These are phyloP conservation scores for Seira musarum DNA, from an alignment of 2,888 invertebrate species.

Conservation along the genomic window DNA sequence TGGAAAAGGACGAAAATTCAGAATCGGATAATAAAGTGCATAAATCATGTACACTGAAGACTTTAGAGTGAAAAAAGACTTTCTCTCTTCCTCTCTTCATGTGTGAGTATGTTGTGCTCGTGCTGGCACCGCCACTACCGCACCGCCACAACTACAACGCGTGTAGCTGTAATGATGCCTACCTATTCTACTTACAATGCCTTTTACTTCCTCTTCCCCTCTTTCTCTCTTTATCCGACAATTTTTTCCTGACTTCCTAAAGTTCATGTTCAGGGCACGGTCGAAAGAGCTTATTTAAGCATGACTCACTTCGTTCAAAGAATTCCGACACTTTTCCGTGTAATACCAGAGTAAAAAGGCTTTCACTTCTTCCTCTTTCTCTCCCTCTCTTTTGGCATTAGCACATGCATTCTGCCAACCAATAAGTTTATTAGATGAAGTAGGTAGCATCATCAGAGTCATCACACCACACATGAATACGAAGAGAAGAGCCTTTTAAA, in stretches of 20 bases:
- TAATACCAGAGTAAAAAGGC: background rate
- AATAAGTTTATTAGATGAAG: background rate
- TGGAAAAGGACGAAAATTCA: constrained; percentile 47
- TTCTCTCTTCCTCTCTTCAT: too few species aligned
- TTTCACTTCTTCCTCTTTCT: background rate
- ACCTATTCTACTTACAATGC: background rate
- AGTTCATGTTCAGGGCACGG: background rate
- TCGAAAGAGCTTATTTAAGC: constrained; percentile 3
- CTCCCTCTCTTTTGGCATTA: background rate
- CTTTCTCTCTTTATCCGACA: background rate
- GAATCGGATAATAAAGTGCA: constrained; percentile 59
- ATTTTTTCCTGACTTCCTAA: background rate
- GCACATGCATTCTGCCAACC: background rate
- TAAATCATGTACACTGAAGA: constrained; percentile 57
- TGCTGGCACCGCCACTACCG: background rate
- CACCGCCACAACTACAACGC: background rate
- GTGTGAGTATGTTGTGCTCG: too few species aligned
- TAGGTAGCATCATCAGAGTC: too few species aligned
- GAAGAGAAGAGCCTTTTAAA: too few species aligned
- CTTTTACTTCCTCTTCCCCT: constrained; percentile 3
- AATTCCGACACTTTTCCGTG: background rate
- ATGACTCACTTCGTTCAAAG: constrained; percentile 20
- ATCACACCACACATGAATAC: too few species aligned
- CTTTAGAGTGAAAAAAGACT: constrained; percentile 30
- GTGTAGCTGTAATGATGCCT: too few species aligned